phyloP scores from a whole-genome alignment of 2,888 invertebrate genomes.

The Drosophila anomelani region DNA sequence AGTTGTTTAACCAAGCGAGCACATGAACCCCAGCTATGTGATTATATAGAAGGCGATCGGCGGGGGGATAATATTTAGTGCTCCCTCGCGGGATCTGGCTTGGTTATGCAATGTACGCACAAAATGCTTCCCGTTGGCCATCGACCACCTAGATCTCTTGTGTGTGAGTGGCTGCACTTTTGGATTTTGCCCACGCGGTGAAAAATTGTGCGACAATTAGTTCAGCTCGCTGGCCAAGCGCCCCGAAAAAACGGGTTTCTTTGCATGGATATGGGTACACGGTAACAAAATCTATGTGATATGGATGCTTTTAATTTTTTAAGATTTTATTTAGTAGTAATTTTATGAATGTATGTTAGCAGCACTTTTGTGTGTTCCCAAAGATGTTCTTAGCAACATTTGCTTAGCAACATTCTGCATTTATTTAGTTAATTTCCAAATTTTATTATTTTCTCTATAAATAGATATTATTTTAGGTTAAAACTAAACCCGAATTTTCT shows the following conservation, averaged over 20 bases:
- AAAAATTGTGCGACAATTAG: conserved; percentile 80
- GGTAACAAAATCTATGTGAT: neutral
- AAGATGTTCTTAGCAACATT: neutral
- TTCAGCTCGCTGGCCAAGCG: conserved; percentile 52
- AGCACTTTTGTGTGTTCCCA: neutral
- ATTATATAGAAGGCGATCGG: conserved; percentile 7
- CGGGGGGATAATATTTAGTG: conserved; percentile 12
- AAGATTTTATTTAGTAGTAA: neutral
- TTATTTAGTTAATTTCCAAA: neutral
- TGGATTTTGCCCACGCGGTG: conserved; percentile 70
- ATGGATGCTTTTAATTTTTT: neutral
- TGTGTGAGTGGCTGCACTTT: conserved; percentile 23
- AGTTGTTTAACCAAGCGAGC: conserved; percentile 52
- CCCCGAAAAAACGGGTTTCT: conserved; percentile 61
- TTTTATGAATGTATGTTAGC: neutral
- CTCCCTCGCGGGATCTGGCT: conserved; percentile 25
- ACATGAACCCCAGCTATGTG: conserved; percentile 33
- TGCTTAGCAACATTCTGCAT: neutral
- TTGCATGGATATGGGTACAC: conserved; percentile 4
- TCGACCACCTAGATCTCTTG: conserved; percentile 25
- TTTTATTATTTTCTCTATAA: neutral
- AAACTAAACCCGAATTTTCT: neutral
- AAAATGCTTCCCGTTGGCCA: conserved; percentile 55
- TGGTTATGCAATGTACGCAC: conserved; percentile 73
- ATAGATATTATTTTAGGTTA: too few species aligned